Evolutionary conservation across 2,113 vertebrate genomes (phyloP), one percentile per base, ranked within the genome.

Genomic region (Elgaria multicarinata): DNA sequence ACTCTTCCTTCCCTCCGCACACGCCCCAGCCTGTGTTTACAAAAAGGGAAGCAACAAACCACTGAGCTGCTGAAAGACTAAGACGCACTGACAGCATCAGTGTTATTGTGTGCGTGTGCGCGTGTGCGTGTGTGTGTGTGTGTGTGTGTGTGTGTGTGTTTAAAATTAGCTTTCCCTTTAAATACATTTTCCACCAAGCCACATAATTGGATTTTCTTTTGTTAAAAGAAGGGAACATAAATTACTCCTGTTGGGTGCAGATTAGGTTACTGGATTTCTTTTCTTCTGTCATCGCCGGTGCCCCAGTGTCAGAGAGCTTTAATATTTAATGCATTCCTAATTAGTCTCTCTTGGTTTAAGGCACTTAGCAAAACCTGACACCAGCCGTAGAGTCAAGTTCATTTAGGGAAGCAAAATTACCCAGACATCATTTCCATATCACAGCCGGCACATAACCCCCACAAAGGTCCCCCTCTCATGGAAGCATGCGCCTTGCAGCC

Each of bases 301-400:
- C 94, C 92, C 95, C 92, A 85, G 92, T 97, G 96, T 97, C 97
- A 97, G 94, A 96, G 90, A 95, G 91, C 95, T 97, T 97, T 97
- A 97, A 97, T 97, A 97, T 97, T 97, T 97, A 97, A 97, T 97
- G 96, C 95, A 95, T 94, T 95, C 95, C 96, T 97, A 97, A 97
- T 97, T 97, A 97, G 97, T 97, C 96, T 97, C 96, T 90, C 88
- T 92, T 95, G 95, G 95, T 96, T 95, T 94, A 96, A 95, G 96
- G 97, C 96, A 97, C 95, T 97, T 97, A 97, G 95, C 93, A 96
- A 96, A 97, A 97, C 94, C 95, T 97, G 96, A 97, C 97, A 97
- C 95, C 95, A 95, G 92, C 95, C 94, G 92, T 88, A 50, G 84
- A 97, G 96, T 96, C 97, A 97, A 97, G 96, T 97, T 97, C 97